A percentile compares a stretch with the other conserved stretches of the same genome.
phyloP scores from a whole-genome alignment of 2,888 invertebrate species.

The Netelia fuscicornis region DNA sequence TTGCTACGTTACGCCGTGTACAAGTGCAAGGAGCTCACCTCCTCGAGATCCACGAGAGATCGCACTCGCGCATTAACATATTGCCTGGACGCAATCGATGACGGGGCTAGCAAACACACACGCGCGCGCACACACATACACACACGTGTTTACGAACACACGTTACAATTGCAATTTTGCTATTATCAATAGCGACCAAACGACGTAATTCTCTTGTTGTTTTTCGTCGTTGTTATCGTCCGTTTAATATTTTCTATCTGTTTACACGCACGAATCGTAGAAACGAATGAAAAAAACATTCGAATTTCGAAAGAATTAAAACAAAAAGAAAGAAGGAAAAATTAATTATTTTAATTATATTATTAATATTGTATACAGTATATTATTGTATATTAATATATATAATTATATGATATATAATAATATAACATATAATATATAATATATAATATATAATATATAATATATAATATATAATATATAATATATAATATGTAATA shows the following conservation, averaged over 20 bases:
- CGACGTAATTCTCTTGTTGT: neutral
- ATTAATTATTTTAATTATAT: too few relatives aligned
- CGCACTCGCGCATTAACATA: slow-evolving; percentile 6
- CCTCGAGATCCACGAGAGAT: neutral
- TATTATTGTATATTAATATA: too few relatives aligned
- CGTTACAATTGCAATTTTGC: neutral
- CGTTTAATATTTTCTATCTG: neutral
- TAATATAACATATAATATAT: too few relatives aligned
- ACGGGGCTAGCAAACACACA: neutral
- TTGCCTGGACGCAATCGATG: slow-evolving; percentile 7
- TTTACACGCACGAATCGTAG: neutral
- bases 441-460: too few relatives aligned
- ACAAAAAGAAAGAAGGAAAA: too few relatives aligned
- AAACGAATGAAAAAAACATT: too few relatives aligned
- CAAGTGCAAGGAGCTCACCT: slow-evolving; percentile 16
- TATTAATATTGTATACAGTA: too few relatives aligned
- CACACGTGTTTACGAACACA: neutral
- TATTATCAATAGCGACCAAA: neutral
- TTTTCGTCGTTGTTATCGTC: neutral
- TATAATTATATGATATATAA: too few relatives aligned
- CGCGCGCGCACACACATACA: too few relatives aligned
- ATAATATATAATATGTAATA: too few relatives aligned
- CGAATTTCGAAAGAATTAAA: too few relatives aligned
- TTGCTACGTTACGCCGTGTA: slow-evolving; percentile 30
- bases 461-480: too few relatives aligned